Base-by-base conservation (phyloP, 1,140 invertebrate species). In the Melipona quadrifasciata region DNA sequence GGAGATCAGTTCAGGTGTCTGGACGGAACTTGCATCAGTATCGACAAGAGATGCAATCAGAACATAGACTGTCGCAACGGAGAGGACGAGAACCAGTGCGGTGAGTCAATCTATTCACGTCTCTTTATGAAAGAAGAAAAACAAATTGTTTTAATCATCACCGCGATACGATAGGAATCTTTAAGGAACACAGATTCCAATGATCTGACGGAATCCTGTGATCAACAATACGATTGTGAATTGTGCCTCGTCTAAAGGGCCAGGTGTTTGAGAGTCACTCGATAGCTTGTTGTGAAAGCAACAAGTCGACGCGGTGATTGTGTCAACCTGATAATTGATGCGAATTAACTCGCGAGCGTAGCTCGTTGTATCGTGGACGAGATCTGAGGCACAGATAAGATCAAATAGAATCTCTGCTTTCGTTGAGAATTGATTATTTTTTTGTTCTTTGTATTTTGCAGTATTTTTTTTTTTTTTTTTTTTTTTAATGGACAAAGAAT, bases 21-120 rank as follows among this genome's bases (percentile, higher is more conserved):
- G 70, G 95, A 97, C 90, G 97, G 97, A 24, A 95, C 94, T 86
- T 98, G 98, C 92, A 95, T 98, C 65, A 96, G 93, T 61, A 92
- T 95, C 27, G 95, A 94, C 75, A 95, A 95, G 84, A 95, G 95
- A 61, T 98, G 97, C 94, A 95, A 98, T 93, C 95, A 95, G 14
- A 77, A 93, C 1, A 39, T 81, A 39, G 96, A 97, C 90, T 97
- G 97, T 92, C 93, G 93, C 73, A 95, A 95, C 73, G 95, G 95
- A 61, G 96, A 96, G 85, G 96, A 97, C 89, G 96, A 97, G 87
- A 95, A 91, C 85, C 94, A 95, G 71, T 97, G 96, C 93, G 94
- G 95, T 96, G 94, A 96, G 95, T 95, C 31, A 47, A 39, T 53
- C 24, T 1, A 51, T 84, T 68, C 24, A 47, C 4, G 1, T 21